These are phyloP conservation scores for Pegoplata infirma DNA, from an alignment of 2,888 invertebrate genomes.

Conservation along the genomic window DNA sequence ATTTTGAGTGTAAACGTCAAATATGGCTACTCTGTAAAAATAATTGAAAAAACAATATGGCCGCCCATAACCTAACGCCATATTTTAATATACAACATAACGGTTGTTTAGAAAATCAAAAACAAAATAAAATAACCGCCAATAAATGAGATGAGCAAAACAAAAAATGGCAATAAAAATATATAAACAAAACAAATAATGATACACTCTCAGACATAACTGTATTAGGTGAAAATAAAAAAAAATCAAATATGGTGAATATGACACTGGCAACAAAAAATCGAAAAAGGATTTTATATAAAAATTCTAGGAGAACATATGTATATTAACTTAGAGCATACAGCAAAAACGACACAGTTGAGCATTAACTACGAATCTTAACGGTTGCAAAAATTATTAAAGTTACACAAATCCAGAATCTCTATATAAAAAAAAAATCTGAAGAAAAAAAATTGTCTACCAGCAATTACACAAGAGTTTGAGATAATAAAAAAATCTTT, in stretches of 20 bases:
- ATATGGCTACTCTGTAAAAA: neutral
- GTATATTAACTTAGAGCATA: constrained; percentile 40
- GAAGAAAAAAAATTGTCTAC: constrained; percentile 49
- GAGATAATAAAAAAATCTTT: constrained; percentile 30
- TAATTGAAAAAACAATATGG: neutral
- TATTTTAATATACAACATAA: neutral
- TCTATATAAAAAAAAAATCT: neutral
- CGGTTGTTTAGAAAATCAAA: constrained; percentile 56
- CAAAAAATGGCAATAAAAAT: constrained; percentile 38
- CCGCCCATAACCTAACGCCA: neutral
- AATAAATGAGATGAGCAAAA: constrained; percentile 57
- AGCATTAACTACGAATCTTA: constrained; percentile 63
- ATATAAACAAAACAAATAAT: constrained; percentile 36
- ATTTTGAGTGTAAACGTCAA: no score
- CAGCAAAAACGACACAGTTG: constrained; percentile 58
- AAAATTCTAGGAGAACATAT: constrained; percentile 31
- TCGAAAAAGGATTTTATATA: constrained; percentile 12
- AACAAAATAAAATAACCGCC: constrained; percentile 54
- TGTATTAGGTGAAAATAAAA: constrained; percentile 20
- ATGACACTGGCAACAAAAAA: constrained; percentile 3
- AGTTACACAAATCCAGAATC: neutral
- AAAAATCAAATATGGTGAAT: constrained; percentile 28
- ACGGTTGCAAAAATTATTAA: constrained; percentile 49
- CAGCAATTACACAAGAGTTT: constrained; percentile 66
- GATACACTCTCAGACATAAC: neutral